phyloP scores from a whole-genome alignment of 2,113 vertebrate species.

The Panthera uncia region DNA sequence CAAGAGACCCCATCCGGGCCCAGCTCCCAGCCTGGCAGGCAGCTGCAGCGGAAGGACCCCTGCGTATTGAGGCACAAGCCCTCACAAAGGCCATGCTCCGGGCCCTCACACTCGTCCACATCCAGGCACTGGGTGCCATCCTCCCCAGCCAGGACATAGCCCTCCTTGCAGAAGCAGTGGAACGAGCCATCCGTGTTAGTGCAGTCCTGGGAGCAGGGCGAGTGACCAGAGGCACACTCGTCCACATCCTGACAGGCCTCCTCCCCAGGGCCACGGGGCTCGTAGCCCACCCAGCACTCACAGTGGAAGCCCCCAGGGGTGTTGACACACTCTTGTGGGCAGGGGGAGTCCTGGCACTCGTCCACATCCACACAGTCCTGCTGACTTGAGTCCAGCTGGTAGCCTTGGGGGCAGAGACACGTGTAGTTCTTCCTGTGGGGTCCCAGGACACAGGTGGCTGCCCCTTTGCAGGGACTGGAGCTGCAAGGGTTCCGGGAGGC shows the following conservation, averaged over 20 bases:
- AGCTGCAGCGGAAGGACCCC: constrained; percentile 78
- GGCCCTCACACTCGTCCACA: constrained; percentile 63
- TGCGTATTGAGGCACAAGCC: constrained; percentile 61
- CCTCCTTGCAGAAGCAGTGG: constrained; percentile 74
- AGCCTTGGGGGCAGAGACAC: constrained; percentile 82
- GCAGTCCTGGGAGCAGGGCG: constrained; percentile 79
- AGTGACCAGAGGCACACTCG: constrained; percentile 77
- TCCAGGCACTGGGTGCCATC: constrained; percentile 72
- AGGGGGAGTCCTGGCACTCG: constrained; percentile 72
- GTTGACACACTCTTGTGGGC: constrained; percentile 85
- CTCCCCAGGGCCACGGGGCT: fast-evolving
- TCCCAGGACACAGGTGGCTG: not conserved
- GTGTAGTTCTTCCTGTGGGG: constrained; percentile 4
- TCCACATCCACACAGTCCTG: constrained; percentile 77
- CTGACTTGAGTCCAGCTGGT: not conserved
- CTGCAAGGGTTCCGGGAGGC: constrained; percentile 75
- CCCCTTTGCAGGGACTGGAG: constrained; percentile 77
- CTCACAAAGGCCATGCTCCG: not conserved
- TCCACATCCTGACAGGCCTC: constrained; percentile 81
- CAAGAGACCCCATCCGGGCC: constrained; percentile 69
- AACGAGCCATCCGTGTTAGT: constrained; percentile 81
- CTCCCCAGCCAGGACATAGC: constrained; percentile 16
- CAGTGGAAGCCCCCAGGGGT: constrained; percentile 81
- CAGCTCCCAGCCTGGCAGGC: constrained; percentile 61
- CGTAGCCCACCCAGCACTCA: constrained; percentile 82